phyloP scores from a whole-genome alignment of 2,113 vertebrate genomes.

The Dromiciops gliroides region DNA sequence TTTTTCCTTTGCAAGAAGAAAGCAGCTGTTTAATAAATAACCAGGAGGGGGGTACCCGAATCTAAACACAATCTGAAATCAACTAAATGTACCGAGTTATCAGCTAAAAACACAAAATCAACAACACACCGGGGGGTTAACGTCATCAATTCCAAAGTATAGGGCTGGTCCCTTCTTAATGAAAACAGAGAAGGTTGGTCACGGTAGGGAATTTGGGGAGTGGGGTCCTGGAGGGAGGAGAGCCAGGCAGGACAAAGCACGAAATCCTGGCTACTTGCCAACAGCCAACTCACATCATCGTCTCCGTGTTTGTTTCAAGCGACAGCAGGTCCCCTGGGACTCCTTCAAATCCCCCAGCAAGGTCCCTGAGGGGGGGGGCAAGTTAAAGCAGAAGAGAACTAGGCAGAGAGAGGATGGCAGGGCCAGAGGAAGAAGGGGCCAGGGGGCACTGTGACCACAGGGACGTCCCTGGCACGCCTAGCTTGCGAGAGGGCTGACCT shows the following conservation, averaged over 20 bases:
- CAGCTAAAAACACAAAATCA: conserved; percentile 44
- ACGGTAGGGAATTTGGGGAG: background rate
- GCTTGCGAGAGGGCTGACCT: conserved; percentile 21
- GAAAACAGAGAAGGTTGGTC: background rate
- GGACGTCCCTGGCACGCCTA: background rate
- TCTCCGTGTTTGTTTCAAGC: background rate
- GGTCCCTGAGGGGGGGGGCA: background rate
- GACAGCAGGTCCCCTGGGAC: background rate
- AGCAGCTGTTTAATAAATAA: conserved; percentile 82
- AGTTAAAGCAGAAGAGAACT: background rate
- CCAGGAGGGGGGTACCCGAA: conserved; percentile 66
- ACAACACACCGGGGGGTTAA: background rate
- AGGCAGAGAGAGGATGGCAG: background rate
- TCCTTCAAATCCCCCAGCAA: background rate
- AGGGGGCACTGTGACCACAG: background rate
- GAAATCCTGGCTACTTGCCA: background rate
- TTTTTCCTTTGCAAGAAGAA: conserved; percentile 66
- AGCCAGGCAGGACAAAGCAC: background rate
- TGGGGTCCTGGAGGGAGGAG: conserved; percentile 19
- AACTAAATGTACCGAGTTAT: conserved; percentile 61
- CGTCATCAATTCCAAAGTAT: background rate
- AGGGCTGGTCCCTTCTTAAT: background rate
- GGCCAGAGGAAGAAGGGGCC: background rate
- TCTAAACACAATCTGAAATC: conserved; percentile 65
- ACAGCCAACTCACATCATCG: background rate